Conservation (phyloP, 2,888 invertebrate genomes). For the Plagiodera versicolora region DNA sequence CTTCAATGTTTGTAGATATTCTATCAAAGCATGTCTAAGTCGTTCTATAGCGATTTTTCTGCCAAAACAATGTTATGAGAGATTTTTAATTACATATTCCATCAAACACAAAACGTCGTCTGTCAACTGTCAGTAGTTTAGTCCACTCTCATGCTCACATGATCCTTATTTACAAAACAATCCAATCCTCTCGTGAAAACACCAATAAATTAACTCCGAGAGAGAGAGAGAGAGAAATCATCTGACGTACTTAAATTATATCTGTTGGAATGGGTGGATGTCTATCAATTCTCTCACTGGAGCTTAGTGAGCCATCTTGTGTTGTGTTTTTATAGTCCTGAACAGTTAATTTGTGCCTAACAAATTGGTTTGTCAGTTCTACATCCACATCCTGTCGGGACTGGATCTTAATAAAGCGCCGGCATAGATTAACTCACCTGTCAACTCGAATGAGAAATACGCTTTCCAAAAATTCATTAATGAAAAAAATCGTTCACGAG, state of each 20-base stretch:
- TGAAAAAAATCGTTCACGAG: too few species aligned
- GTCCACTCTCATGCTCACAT: not conserved
- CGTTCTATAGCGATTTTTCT: too few species aligned
- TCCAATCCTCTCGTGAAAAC: conserved; percentile 20
- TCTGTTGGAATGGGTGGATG: not conserved
- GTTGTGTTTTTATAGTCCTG: conserved; percentile 41
- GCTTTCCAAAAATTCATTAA: too few species aligned
- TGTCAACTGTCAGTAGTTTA: too few species aligned
- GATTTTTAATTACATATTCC: too few species aligned
- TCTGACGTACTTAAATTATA: conserved; percentile 22
- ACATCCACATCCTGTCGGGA: conserved; percentile 39
- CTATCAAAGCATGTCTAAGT: too few species aligned
- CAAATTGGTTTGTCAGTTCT: conserved; percentile 41
- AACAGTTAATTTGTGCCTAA: conserved; percentile 44
- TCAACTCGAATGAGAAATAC: too few species aligned
- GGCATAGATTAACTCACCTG: conserved; percentile 3
- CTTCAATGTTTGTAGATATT: too few species aligned
- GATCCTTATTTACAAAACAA: conserved; percentile 29
- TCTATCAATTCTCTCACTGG: conserved; percentile 4
- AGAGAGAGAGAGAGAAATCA: conserved; percentile 24
- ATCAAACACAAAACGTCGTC: too few species aligned
- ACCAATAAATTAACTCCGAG: conserved; percentile 26
- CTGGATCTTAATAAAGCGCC: conserved; percentile 23
- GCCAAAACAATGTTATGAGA: too few species aligned
- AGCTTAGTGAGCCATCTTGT: conserved; percentile 10